Evolutionary conservation across 1,140 invertebrate species (phyloP).

Genomic region (Probaryconus sp.): DNA sequence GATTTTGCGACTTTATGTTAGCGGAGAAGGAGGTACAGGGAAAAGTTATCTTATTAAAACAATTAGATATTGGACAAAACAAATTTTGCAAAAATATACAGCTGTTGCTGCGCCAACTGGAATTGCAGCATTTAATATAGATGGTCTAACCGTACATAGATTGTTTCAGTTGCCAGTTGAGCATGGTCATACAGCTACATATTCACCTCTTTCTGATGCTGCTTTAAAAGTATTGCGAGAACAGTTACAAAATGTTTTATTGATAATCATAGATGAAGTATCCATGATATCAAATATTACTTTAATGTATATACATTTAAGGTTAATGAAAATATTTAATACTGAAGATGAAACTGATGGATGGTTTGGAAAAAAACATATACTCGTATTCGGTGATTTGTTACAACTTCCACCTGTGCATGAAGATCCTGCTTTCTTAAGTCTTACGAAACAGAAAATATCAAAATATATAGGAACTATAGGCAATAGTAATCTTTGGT

Average conservation of each 20-base stretch:
- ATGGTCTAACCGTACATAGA: conserved; percentile 60
- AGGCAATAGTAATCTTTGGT: conserved; percentile 2
- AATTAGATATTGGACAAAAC: conserved; percentile 37
- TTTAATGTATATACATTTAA: conserved; percentile 37
- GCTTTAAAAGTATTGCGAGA: no score
- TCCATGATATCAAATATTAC: conserved; percentile 63
- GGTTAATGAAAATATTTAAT: conserved; percentile 34
- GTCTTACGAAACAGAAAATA: conserved; percentile 1
- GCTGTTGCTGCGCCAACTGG: conserved; percentile 13
- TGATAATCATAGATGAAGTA: conserved; percentile 63
- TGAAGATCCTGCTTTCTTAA: background rate
- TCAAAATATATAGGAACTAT: conserved; percentile 13
- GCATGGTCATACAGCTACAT: conserved; percentile 48
- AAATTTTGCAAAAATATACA: conserved; percentile 24
- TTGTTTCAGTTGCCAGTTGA: conserved; percentile 60
- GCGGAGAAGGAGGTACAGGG: conserved; percentile 56
- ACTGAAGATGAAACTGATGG: conserved; percentile 11
- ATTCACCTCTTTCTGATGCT: conserved; percentile 49
- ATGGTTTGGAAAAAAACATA: background rate
- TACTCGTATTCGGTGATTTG: background rate
- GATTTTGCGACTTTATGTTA: conserved; percentile 47
- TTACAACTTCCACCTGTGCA: conserved; percentile 1
- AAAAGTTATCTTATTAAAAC: conserved; percentile 60
- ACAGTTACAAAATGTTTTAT: no score
- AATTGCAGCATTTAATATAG: conserved; percentile 43